Conservation (phyloP, 2,797 vertebrate genomes). For the Hyperoplus lanceolatus region DNA sequence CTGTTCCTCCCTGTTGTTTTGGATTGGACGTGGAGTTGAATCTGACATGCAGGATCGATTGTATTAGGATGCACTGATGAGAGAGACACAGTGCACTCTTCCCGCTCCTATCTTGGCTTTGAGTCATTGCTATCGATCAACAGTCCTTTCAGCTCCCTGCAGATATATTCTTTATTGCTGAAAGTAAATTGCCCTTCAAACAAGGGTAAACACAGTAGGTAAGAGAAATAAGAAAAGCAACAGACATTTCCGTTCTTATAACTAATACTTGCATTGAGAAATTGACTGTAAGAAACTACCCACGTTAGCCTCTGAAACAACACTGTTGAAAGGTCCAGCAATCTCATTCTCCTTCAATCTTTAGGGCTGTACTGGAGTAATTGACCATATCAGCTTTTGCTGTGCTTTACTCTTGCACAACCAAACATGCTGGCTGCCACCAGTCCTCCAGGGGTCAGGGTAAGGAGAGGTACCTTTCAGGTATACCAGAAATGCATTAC, state of each 20-base stretch:
- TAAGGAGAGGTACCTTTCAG: conserved; percentile 40
- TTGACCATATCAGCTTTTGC: conserved; percentile 66
- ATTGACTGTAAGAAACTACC: conserved; percentile 2
- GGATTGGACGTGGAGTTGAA: background rate
- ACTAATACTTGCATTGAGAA: background rate
- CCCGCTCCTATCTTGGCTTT: conserved; percentile 2
- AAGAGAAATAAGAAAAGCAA: conserved; percentile 5
- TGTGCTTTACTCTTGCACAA: conserved; percentile 65
- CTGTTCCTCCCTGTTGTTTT: background rate
- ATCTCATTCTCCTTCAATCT: conserved; percentile 26
- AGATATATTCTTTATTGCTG: conserved; percentile 29
- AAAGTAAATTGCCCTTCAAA: conserved; percentile 21
- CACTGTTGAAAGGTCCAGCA: background rate
- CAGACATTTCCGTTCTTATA: background rate
- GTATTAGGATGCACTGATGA: background rate
- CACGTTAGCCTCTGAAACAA: conserved; percentile 8
- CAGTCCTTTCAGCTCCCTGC: conserved; percentile 17
- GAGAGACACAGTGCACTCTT: background rate
- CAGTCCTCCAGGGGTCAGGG: conserved; percentile 53
- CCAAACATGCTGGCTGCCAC: conserved; percentile 51
- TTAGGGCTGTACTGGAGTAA: conserved; percentile 57
- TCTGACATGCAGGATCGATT: background rate
- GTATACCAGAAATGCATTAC: conserved; percentile 35
- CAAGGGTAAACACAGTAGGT: background rate
- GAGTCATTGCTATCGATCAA: conserved; percentile 47